These are phyloP conservation scores for Rhipidura dahli DNA, from an alignment of 2,113 vertebrate genomes.

Conservation along the genomic window DNA sequence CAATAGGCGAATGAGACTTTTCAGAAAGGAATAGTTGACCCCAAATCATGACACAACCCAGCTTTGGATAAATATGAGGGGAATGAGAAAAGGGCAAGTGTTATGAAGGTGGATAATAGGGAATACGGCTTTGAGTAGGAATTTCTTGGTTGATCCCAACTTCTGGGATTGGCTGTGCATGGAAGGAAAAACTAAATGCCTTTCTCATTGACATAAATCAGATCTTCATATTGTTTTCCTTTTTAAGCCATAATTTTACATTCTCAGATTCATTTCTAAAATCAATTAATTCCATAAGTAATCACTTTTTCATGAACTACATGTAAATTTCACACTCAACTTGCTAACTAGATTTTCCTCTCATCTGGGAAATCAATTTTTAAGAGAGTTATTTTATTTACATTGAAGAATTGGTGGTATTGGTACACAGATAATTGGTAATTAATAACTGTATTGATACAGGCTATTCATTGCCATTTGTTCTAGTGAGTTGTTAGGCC, in stretches of 20 bases:
- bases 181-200: background rate
- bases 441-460: constrained; percentile 18
- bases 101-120: background rate
- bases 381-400: constrained; percentile 59
- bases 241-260: background rate
- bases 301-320: constrained; percentile 60
- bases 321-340: constrained; percentile 64
- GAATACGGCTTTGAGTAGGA: background rate
- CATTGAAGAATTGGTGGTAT: constrained; percentile 27
- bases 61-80: background rate
- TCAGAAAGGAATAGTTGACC: background rate
- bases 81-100: background rate
- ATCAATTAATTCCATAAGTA: constrained; percentile 60
- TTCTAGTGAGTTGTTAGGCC: background rate
- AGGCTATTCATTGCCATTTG: background rate
- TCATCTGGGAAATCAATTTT: constrained; percentile 67
- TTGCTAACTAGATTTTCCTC: constrained; percentile 58
- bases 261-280: constrained; percentile 43
- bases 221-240: constrained; percentile 9
- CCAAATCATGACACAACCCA: background rate
- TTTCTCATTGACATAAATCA: background rate
- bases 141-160: background rate
- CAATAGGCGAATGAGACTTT: background rate
- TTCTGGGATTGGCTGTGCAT: background rate
- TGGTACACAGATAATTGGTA: constrained; percentile 31